Conservation (phyloP, 2,888 invertebrate species). For the Crocallis elinguaria region DNA sequence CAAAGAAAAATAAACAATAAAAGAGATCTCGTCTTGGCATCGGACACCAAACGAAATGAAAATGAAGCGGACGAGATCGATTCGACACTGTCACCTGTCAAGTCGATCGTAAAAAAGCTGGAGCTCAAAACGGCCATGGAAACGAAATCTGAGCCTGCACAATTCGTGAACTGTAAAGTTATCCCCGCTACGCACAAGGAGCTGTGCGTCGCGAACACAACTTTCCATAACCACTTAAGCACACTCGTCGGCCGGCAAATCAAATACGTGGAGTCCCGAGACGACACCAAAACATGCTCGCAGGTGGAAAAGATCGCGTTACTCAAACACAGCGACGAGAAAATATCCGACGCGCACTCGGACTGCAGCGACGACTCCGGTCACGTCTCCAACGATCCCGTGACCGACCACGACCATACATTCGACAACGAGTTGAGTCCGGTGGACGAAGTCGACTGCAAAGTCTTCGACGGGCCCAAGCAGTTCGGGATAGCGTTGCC, state of each 20-base stretch:
- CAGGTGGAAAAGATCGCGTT: conserved; percentile 67
- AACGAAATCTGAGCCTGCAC: conserved; percentile 67
- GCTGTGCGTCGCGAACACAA: conserved; percentile 77
- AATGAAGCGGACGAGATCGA: conserved; percentile 65
- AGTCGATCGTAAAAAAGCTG: conserved; percentile 78
- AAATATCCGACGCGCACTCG: conserved; percentile 85
- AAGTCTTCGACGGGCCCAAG: conserved; percentile 67
- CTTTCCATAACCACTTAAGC: conserved; percentile 80
- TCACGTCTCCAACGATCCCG: conserved; percentile 92
- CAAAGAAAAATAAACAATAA: conserved; percentile 76
- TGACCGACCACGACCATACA: conserved; percentile 81
- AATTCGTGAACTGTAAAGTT: conserved; percentile 76
- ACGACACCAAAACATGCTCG: conserved; percentile 72
- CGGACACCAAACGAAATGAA: conserved; percentile 68
- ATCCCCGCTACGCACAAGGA: conserved; percentile 79
- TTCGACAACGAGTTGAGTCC: conserved; percentile 70
- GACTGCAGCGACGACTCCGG: conserved; percentile 93
- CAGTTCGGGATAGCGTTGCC: conserved; percentile 71
- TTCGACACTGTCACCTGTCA: conserved; percentile 76
- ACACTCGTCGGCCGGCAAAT: conserved; percentile 81
- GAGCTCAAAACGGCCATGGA: conserved; percentile 78
- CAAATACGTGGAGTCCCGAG: conserved; percentile 71
- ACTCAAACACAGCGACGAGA: conserved; percentile 75
- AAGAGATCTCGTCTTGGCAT: conserved; percentile 63
- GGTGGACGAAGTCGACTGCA: conserved; percentile 72